Percentiles rank a stretch among this genome's conserved stretches.
Evolutionary conservation across 2,113 vertebrate species (phyloP).

Genomic region (Pachypanchax playfairii): DNA sequence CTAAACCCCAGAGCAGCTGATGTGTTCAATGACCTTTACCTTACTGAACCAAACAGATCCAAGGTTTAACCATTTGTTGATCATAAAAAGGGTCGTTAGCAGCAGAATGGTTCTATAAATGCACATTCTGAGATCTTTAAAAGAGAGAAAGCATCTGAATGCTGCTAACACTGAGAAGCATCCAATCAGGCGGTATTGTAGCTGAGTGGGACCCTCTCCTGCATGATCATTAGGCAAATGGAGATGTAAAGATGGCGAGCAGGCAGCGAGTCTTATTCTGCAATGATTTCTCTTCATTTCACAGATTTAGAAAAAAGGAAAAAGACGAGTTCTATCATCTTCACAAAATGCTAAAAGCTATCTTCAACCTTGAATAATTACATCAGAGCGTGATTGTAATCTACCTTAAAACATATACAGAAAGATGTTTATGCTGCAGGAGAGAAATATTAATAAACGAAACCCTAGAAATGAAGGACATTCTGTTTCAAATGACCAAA

Average conservation of each 20-base stretch:
- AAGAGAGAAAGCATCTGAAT: conserved; percentile 8
- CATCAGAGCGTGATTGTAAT: neutral
- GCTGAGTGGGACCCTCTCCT: conserved; percentile 61
- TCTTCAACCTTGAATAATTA: conserved; percentile 2
- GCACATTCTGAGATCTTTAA: conserved; percentile 29
- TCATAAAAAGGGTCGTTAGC: conserved; percentile 7
- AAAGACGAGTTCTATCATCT: conserved; percentile 10
- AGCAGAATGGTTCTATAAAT: conserved; percentile 27
- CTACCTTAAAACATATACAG: neutral
- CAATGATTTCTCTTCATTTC: conserved; percentile 35
- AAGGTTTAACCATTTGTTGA: conserved; percentile 20
- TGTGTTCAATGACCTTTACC: conserved; percentile 28
- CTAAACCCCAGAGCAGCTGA: conserved; percentile 1
- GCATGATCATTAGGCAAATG: conserved; percentile 64
- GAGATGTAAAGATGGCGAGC: conserved; percentile 31
- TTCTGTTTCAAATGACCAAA: neutral
- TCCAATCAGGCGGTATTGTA: conserved; percentile 77
- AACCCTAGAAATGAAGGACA: neutral
- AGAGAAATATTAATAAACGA: neutral
- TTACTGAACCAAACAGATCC: conserved; percentile 23
- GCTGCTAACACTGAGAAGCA: conserved; percentile 36
- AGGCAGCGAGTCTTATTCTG: conserved; percentile 19
- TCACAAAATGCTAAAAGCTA: conserved; percentile 1
- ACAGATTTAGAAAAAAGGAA: conserved; percentile 3
- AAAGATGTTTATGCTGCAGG: conserved; percentile 6